Base-by-base conservation (phyloP, 1,140 invertebrate genomes). In the Aphelinus atriplicis region DNA sequence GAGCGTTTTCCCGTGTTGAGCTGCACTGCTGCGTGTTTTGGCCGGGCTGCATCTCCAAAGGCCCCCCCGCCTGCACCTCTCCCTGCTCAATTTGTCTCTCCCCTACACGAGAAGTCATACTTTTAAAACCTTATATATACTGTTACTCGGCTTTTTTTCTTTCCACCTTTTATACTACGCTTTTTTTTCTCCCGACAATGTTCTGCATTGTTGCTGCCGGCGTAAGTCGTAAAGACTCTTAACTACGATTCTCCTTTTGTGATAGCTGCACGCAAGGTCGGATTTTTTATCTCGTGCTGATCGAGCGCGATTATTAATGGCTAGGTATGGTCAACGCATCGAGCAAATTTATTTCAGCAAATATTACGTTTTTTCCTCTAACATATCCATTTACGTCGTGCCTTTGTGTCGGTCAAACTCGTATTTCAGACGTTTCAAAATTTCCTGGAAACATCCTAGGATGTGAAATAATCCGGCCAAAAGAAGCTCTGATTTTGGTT, bases 111-210 rank as follows among this genome's bases (percentile, higher is more conserved):
- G 7, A 65, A 65, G 63, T 65, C 63, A 65, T 63, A 65, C 63
- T 26, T 65, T 65, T 65, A 65, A 64, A 65, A 53, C 63, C 63
- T 10, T 65, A 65, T 63, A 63, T 53, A 65, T 48, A 65, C 43
- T 69, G 73, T 51, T 57, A 64, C 76, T 75, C 53, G 51, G 47
- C 45, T 56, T 67, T 63, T 71, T 64, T 62, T 51, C 56, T 65
- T 63, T 51, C n/a, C 64, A n/a, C 48, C 42, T 48, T 53, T 50
- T 53, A 4, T 53, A 6, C 9, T 53, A 9, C 4, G 51, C 47
- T 65, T n/a, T 65, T 65, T 65, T 65, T 48, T 47, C 3, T 5
- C 7, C 3, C 7, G 4, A 50, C 46, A 6, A 48, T 65, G 48
- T 65, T 65, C 26, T 47, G 3, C n/a, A 65, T 65, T 65, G 63